These are phyloP conservation scores for Hippocampus abdominalis DNA, from an alignment of 2,113 vertebrate species.

Conservation along the genomic window DNA sequence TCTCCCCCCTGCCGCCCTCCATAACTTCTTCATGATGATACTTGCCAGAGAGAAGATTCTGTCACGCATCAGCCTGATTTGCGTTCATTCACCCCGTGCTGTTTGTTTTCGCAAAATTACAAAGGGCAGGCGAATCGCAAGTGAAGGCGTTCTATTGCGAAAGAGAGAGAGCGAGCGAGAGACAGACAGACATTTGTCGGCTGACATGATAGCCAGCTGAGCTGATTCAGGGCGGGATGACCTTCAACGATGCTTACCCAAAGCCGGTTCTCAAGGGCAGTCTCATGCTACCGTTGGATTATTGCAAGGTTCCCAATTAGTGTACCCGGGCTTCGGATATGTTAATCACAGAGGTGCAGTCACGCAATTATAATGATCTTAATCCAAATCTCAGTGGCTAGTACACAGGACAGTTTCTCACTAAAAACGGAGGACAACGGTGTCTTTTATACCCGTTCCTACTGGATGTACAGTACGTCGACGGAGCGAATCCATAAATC, in stretches of 20 bases:
- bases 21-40: background rate
- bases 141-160: conserved; percentile 33
- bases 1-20: background rate
- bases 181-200: conserved; percentile 39
- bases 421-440: background rate
- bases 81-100: conserved; percentile 1
- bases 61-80: conserved; percentile 6
- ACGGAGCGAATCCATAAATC: background rate
- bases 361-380: conserved; percentile 25
- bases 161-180: conserved; percentile 25
- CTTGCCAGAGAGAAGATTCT: background rate
- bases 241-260: conserved; percentile 56
- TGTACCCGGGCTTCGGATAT: conserved; percentile 22
- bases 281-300: conserved; percentile 55
- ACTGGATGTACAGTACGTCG: background rate
- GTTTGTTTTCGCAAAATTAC: conserved; percentile 30
- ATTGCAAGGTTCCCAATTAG: conserved; percentile 52
- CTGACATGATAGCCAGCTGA: conserved; percentile 53
- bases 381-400: background rate
- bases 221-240: conserved; percentile 51
- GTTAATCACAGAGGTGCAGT: conserved; percentile 26
- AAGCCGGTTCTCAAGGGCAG: conserved; percentile 45
- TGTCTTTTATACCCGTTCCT: background rate
- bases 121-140: conserved; percentile 18
- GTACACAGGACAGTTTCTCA: background rate